phyloP scores from a whole-genome alignment of 1,140 invertebrate species.

The Bombyx mandarina region DNA sequence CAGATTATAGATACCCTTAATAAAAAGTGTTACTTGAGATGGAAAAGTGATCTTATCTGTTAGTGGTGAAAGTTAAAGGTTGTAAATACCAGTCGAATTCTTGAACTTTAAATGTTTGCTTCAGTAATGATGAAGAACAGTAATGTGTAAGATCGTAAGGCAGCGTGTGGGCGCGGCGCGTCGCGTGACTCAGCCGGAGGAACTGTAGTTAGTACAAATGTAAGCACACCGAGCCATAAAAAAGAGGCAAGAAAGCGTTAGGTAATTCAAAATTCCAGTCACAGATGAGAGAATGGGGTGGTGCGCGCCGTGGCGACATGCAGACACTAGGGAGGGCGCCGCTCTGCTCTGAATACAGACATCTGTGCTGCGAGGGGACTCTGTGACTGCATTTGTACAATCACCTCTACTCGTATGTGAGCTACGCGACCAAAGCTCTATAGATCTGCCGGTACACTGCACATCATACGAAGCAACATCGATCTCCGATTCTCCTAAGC shows the following conservation, averaged over 20 bases:
- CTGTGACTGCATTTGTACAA: slow-evolving; percentile 54
- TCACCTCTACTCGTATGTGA: slow-evolving; percentile 23
- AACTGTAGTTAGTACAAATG: slow-evolving; percentile 39
- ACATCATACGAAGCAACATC: slow-evolving; percentile 49
- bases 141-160: no score
- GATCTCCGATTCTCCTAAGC: slow-evolving; percentile 26
- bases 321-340: background rate
- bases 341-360: slow-evolving; percentile 47
- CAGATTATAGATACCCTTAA: background rate
- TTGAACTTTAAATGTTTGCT: no score
- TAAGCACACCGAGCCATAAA: slow-evolving; percentile 69
- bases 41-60: background rate
- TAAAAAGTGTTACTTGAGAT: background rate
- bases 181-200: slow-evolving; percentile 5
- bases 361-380: slow-evolving; percentile 10
- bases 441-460: slow-evolving; percentile 21
- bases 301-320: slow-evolving; percentile 5
- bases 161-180: background rate
- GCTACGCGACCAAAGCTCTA: slow-evolving; percentile 42
- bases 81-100: no score
- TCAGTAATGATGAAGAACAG: no score
- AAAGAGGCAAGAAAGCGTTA: slow-evolving; percentile 60
- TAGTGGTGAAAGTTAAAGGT: no score
- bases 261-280: slow-evolving; percentile 64
- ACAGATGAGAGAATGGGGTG: slow-evolving; percentile 29